Percentiles rank a stretch among this genome's conserved stretches.
These are phyloP conservation scores for Hypomecis atomaria DNA, from an alignment of 2,888 invertebrate species.

Conservation along the genomic window DNA sequence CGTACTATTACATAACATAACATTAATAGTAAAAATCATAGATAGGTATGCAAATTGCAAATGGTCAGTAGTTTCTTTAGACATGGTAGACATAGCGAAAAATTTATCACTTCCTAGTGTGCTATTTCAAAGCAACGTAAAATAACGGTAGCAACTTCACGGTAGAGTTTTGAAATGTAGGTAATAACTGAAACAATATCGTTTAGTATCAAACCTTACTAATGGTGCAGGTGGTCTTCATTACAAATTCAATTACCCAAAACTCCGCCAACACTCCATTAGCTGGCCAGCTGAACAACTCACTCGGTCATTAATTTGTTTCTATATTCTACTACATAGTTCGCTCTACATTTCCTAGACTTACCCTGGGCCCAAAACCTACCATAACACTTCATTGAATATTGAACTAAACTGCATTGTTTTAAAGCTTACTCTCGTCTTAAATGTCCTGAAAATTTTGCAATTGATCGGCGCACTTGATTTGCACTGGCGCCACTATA, in stretches of 20 bases:
- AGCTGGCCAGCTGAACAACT: constrained; percentile 28
- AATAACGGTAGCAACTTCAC: too few relatives aligned
- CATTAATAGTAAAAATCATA: too few relatives aligned
- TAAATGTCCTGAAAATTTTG: constrained; percentile 11
- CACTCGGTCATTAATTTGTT: constrained; percentile 36
- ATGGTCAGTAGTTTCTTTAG: too few relatives aligned
- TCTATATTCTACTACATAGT: constrained; percentile 19
- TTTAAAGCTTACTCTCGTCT: constrained; percentile 11
- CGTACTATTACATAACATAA: too few relatives aligned
- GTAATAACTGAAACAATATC: constrained; percentile 13
- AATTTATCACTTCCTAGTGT: too few relatives aligned
- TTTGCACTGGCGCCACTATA: constrained; percentile 24
- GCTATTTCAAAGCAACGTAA: too few relatives aligned
- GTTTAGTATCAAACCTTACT: constrained; percentile 16
- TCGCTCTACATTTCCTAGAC: constrained; percentile 23
- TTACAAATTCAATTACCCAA: constrained; percentile 42
- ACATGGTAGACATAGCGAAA: too few relatives aligned
- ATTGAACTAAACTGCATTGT: not conserved
- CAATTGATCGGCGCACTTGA: constrained; percentile 15
- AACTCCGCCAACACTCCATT: constrained; percentile 36
- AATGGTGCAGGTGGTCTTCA: constrained; percentile 40
- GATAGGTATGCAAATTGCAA: too few relatives aligned
- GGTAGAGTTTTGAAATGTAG: not conserved
- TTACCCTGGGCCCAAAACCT: constrained; percentile 6
- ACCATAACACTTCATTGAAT: not conserved